A percentile compares a stretch with the other conserved stretches of the same genome.
phyloP scores from a whole-genome alignment of 2,113 vertebrate genomes.

The Pitta sordida region DNA sequence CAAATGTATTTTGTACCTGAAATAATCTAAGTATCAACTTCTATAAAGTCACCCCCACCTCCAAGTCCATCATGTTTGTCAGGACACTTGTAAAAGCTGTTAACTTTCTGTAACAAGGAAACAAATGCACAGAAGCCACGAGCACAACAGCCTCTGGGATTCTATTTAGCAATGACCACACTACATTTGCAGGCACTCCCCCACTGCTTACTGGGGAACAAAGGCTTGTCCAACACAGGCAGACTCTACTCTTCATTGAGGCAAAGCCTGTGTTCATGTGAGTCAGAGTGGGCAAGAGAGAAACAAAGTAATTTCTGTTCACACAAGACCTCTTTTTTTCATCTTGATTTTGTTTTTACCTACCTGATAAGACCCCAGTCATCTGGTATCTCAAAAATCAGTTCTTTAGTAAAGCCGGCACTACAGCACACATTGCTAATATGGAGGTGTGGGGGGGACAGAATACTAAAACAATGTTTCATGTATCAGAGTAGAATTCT shows the following conservation, averaged over 20 bases:
- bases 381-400: not conserved
- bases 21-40: not conserved
- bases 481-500: not conserved
- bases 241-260: not conserved
- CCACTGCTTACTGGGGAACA: not conserved
- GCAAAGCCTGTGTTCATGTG: not conserved
- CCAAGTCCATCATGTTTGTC: accelerated
- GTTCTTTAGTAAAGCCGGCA: not conserved
- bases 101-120: not conserved
- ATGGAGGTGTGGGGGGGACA: not conserved
- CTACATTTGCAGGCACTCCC: not conserved
- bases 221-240: not conserved
- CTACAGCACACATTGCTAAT: not conserved
- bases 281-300: not conserved
- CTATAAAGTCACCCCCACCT: not conserved
- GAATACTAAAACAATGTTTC: not conserved
- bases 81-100: not conserved
- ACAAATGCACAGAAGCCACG: not conserved
- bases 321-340: not conserved
- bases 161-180: not conserved
- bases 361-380: not conserved
- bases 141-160: not conserved
- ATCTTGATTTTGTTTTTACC: not conserved
- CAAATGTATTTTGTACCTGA: not conserved
- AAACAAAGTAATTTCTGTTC: not conserved